Base-by-base conservation (phyloP, 2,113 vertebrate species). In the Cyphomyrus plagiostoma region DNA sequence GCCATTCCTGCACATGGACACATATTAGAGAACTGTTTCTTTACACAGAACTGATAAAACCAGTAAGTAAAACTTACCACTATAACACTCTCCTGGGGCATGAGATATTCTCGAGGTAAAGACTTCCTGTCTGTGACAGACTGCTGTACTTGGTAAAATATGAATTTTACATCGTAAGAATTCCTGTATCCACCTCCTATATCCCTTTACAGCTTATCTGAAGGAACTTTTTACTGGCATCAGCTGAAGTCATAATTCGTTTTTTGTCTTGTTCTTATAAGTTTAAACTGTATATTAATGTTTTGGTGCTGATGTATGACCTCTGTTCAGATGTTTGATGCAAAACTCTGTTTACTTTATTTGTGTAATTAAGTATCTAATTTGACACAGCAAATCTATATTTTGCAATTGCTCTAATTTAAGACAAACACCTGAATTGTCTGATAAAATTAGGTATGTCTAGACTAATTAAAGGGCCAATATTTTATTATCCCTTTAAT, bases 231-330 rank as follows among this genome's bases (percentile, higher is more conserved):
- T 23, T 26, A 13, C 85, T 53, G 85, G 49, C 23, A 86, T 19
- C n/a, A 50, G 48, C 49, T 52, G n/a, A 85, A 49, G 85, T 86
- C 26, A 3, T 35, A 48, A 48, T 86, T 48, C 11, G 46, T 9
- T 48, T 86, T 86, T 50, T 26, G 74, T 85, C 82, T 46, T 85
- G 82, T 48, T 49, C 46, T 86, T 86, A 50, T 86, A 53, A 56
- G 50, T 30, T 53, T 84, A 46, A 9, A 48, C 3, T 84, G 45
- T 3, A 23, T 48, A 48, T 48, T 48, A 48, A 42, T 50, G 26
- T 30, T 39, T 87, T 52, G 50, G 85, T 53, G 50, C 23, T 87
- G n/a, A 53, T 87, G 70, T 35, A 77, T 77, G 70, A 77, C 70
- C 70, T 48, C 82, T 45, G 30, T 84, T 48, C 19, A 46, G 11